phyloP scores from a whole-genome alignment of 2,888 invertebrate genomes.

The Yponomeuta evonymella region DNA sequence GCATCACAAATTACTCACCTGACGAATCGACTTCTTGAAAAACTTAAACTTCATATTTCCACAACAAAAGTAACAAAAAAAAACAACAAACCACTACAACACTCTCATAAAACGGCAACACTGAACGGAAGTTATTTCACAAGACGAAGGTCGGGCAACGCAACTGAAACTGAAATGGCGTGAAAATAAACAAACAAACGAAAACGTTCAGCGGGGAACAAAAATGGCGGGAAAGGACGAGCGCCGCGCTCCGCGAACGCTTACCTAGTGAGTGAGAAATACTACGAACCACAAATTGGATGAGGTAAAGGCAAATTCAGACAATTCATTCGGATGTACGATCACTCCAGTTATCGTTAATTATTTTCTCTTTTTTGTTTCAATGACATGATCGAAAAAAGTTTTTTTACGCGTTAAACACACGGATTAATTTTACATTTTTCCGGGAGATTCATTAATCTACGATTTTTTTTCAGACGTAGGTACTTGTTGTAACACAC shows the following conservation, averaged over 20 bases:
- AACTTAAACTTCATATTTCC: conserved; percentile 60
- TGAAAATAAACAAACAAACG: conserved; percentile 20
- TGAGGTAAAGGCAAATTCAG: too few species aligned
- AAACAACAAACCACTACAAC: conserved; percentile 30
- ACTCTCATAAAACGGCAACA: conserved; percentile 28
- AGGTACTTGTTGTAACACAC: too few species aligned
- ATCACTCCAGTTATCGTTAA: too few species aligned
- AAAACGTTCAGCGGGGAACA: background rate
- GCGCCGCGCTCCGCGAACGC: conserved; percentile 25
- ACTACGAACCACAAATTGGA: background rate
- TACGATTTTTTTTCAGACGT: too few species aligned
- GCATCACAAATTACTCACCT: conserved; percentile 34
- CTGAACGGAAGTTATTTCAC: conserved; percentile 4
- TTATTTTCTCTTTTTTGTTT: too few species aligned
- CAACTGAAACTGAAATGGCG: conserved; percentile 9
- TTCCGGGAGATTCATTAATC: too few species aligned
- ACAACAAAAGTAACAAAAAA: conserved; percentile 16
- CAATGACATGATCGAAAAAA: too few species aligned
- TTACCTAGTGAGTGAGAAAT: conserved; percentile 17
- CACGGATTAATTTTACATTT: too few species aligned
- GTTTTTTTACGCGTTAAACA: too few species aligned
- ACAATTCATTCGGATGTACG: too few species aligned
- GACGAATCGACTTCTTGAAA: conserved; percentile 58
- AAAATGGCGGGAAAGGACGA: conserved; percentile 22
- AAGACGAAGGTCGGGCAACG: conserved; percentile 5